These are phyloP conservation scores for Corythoichthys intestinalis DNA, from an alignment of 2,113 vertebrate genomes.

Conservation along the genomic window DNA sequence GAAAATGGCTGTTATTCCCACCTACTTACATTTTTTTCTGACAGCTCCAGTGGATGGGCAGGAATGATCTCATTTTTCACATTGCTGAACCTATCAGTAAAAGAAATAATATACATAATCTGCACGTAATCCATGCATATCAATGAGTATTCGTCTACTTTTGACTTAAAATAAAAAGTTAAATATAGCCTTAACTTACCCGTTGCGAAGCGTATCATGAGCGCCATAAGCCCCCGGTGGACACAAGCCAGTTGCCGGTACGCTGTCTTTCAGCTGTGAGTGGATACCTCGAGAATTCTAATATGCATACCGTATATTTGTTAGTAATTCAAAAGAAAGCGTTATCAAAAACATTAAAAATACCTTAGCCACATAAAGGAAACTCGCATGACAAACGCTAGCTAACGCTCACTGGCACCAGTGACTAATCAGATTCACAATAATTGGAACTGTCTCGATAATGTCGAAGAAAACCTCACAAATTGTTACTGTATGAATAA, in stretches of 20 bases:
- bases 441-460: neutral
- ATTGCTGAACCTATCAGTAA: constrained; percentile 77
- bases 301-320: neutral
- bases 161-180: no score
- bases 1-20: neutral
- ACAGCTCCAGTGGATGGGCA: constrained; percentile 87
- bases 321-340: neutral
- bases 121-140: neutral
- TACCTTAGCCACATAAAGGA: neutral
- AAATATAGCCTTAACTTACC: constrained; percentile 62
- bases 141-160: no score
- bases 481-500: rapidly evolving
- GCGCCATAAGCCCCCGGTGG: constrained; percentile 80
- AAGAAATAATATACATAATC: neutral
- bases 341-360: neutral
- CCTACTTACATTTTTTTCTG: constrained; percentile 90
- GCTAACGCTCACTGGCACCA: constrained; percentile 45
- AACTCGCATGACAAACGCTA: constrained; percentile 13
- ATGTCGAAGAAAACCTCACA: rapidly evolving
- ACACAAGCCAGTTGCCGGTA: constrained; percentile 82
- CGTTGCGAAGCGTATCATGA: constrained; percentile 82
- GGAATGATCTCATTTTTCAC: constrained; percentile 91
- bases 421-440: constrained; percentile 64
- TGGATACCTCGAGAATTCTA: constrained; percentile 84
- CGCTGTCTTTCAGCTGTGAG: constrained; percentile 85